Base-by-base conservation (phyloP, 2,888 invertebrate species). In the Diarsia dahlii region DNA sequence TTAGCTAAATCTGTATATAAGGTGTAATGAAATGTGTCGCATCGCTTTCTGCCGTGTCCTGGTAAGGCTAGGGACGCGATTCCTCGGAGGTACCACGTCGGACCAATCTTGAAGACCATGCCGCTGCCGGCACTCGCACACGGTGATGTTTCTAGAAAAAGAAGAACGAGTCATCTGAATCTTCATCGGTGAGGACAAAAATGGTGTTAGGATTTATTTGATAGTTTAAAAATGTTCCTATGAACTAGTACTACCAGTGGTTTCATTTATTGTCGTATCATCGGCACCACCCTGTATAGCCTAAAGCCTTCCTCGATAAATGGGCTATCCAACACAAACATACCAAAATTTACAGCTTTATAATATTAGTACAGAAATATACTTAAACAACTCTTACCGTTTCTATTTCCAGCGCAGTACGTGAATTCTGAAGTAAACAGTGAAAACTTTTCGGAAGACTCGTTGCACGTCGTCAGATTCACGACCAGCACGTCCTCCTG, bases 321-420 rank as follows among this genome's bases (percentile, higher is more conserved):
- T n/a, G n/a, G n/a, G n/a, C n/a, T n/a, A n/a, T n/a, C n/a, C n/a
- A n/a, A n/a, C n/a, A n/a, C n/a, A n/a, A n/a, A n/a, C n/a, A n/a
- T n/a, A n/a, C n/a, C n/a, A n/a, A n/a, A n/a, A n/a, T n/a, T n/a
- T n/a, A n/a, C n/a, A n/a, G n/a, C n/a, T n/a, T n/a, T n/a, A n/a
- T n/a, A n/a, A n/a, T n/a, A n/a, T n/a, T n/a, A n/a, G n/a, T n/a
- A n/a, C n/a, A n/a, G n/a, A n/a, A n/a, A n/a, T n/a, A n/a, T n/a
- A n/a, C n/a, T n/a, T n/a, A n/a, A n/a, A n/a, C n/a, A n/a, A n/a
- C n/a, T n/a, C n/a, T n/a, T n/a, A 96, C 96, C 96, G 64, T 96
- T 94, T 87, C 95, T 94, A 74, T 93, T 96, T 0, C 96, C 96
- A 64, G 96, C 96, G 82, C 96, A 96, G 89, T 91, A 97, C 0